Conservation (phyloP, 2,888 invertebrate genomes). For the Tetragonula carbonaria region DNA sequence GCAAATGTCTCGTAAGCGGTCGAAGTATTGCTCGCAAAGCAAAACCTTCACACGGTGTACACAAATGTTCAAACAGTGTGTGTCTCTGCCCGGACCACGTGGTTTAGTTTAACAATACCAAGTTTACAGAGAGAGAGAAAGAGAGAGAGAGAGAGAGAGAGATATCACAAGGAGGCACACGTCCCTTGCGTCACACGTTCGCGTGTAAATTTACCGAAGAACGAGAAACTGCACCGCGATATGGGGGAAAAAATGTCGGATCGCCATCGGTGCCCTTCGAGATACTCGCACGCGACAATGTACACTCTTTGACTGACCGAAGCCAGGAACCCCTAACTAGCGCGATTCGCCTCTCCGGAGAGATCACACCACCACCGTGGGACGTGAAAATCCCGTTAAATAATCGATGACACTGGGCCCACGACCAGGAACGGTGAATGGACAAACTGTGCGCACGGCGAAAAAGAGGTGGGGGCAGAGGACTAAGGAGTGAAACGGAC, state of each 20-base stretch:
- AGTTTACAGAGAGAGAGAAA: neutral
- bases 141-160: neutral
- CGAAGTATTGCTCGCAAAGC: neutral
- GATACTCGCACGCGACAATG: constrained; percentile 34
- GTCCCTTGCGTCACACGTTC: constrained; percentile 41
- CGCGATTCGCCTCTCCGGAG: constrained; percentile 47
- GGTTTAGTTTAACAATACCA: constrained; percentile 21
- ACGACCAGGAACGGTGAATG: constrained; percentile 41
- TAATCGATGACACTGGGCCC: constrained; percentile 67
- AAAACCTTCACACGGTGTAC: constrained; percentile 11
- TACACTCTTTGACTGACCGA: constrained; percentile 58
- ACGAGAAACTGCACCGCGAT: neutral
- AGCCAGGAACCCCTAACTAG: constrained; percentile 47
- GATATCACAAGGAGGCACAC: constrained; percentile 2
- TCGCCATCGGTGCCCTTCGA: neutral
- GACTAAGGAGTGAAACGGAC: neutral
- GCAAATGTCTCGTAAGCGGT: no score
- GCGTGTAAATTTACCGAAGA: constrained; percentile 24
- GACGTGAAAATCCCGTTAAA: constrained; percentile 67
- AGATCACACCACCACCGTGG: constrained; percentile 55
- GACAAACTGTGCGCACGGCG: constrained; percentile 28
- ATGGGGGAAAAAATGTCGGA: neutral
- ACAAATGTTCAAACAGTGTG: neutral
- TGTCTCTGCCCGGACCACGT: constrained; percentile 26
- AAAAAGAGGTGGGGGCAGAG: constrained; percentile 9